Conservation (phyloP, 92 coral and sea anemone genomes). For the Phymanthus crucifer region DNA sequence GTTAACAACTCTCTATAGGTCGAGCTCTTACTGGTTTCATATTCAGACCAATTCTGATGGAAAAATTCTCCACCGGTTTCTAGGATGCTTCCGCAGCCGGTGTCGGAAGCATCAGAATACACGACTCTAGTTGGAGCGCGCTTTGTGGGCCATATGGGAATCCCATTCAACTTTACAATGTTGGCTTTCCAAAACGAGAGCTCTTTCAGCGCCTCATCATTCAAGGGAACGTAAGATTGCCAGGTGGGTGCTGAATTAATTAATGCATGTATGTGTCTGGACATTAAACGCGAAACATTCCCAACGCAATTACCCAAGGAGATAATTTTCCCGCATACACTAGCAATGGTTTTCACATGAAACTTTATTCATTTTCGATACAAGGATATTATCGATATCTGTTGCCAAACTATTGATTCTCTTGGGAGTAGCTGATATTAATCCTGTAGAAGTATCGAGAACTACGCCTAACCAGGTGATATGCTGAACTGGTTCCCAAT, state of each 20-base stretch:
- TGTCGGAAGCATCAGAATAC: slow-evolving; percentile 35
- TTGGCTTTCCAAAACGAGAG: slow-evolving; percentile 31
- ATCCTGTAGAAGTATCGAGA: slow-evolving; percentile 15
- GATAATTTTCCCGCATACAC: slow-evolving; percentile 54
- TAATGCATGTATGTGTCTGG: slow-evolving; percentile 37
- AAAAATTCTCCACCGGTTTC: slow-evolving; percentile 46
- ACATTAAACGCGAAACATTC: slow-evolving; percentile 35
- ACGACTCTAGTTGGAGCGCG: slow-evolving; percentile 23
- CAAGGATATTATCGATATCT: slow-evolving; percentile 14
- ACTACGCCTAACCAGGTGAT: slow-evolving; percentile 36
- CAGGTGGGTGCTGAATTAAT: slow-evolving; percentile 23
- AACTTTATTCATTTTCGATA: too few relatives aligned
- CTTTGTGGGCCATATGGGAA: too few relatives aligned
- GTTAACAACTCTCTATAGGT: too few relatives aligned
- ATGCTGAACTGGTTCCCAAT: slow-evolving; percentile 41
- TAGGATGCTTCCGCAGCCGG: slow-evolving; percentile 30
- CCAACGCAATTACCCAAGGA: slow-evolving; percentile 44
- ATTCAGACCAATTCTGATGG: slow-evolving; percentile 63
- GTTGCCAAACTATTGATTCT: slow-evolving; percentile 13
- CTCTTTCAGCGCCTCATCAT: slow-evolving; percentile 22
- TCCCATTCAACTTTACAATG: not conserved
- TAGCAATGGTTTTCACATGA: too few relatives aligned
- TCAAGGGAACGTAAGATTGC: slow-evolving; percentile 24
- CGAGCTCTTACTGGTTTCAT: not conserved
- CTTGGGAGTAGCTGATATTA: slow-evolving; percentile 20